These are phyloP conservation scores for Heliconius charithonia DNA, from an alignment of 2,888 invertebrate species.

Conservation along the genomic window DNA sequence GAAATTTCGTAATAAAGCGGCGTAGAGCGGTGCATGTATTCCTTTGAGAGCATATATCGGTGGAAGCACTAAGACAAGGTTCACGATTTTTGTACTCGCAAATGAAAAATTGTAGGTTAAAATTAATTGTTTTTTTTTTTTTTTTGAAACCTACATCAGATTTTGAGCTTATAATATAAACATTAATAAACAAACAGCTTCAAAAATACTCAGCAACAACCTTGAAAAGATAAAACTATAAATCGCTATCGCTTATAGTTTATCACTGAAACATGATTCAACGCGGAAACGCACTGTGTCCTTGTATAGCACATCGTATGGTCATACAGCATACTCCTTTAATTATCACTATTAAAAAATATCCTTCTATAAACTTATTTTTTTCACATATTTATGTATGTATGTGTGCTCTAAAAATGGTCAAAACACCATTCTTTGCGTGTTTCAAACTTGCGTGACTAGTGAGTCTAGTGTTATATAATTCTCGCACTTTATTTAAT, in stretches of 20 bases:
- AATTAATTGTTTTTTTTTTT: too few relatives aligned
- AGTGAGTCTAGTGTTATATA: constrained; percentile 32
- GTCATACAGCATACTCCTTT: constrained; percentile 68
- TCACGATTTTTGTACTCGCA: too few relatives aligned
- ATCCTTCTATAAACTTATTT: constrained; percentile 60
- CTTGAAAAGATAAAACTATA: constrained; percentile 3
- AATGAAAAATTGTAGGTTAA: too few relatives aligned
- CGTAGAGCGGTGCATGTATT: too few relatives aligned
- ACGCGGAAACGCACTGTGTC: constrained; percentile 76
- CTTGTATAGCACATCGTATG: constrained; percentile 79
- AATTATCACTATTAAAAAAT: constrained; percentile 75
- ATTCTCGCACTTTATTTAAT: constrained; percentile 31
- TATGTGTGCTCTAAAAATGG: constrained; percentile 44
- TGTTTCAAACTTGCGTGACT: constrained; percentile 43
- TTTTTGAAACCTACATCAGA: too few relatives aligned
- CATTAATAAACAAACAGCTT: background rate
- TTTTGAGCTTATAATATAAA: background rate
- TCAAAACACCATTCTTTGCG: constrained; percentile 51
- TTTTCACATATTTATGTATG: constrained; percentile 30
- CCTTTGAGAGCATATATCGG: too few relatives aligned
- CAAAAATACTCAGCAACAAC: background rate
- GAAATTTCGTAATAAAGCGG: too few relatives aligned
- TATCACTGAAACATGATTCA: constrained; percentile 66
- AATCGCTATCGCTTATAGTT: constrained; percentile 50
- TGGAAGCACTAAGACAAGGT: too few relatives aligned